Evolutionary conservation across 2,888 invertebrate genomes (phyloP).

Genomic region (Thereva unica): DNA sequence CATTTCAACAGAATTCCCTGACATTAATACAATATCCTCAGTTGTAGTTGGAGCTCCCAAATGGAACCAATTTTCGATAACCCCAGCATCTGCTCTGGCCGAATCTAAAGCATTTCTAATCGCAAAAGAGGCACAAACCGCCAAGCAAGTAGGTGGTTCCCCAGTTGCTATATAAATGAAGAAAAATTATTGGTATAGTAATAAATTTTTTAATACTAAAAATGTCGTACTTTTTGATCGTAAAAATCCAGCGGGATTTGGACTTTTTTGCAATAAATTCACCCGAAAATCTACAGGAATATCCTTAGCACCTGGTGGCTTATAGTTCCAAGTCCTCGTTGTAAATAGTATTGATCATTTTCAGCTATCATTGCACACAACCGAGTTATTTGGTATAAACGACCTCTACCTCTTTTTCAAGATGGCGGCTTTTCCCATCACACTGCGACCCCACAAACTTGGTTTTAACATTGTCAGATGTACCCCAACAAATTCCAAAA

Average conservation of each 20-base stretch:
- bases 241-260: conserved; percentile 66
- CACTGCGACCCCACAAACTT: too few relatives aligned
- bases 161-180: conserved; percentile 60
- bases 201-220: neutral
- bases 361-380: too few relatives aligned
- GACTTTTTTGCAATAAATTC: conserved; percentile 65
- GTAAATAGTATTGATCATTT: too few relatives aligned
- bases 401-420: too few relatives aligned
- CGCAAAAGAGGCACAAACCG: conserved; percentile 63
- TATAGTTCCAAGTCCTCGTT: conserved; percentile 75
- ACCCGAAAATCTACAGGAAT: conserved; percentile 72
- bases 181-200: neutral
- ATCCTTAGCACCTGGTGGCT: conserved; percentile 71
- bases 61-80: conserved; percentile 62
- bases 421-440: too few relatives aligned
- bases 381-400: too few relatives aligned
- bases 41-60: conserved; percentile 56
- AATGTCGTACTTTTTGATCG: conserved; percentile 66
- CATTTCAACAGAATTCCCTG: conserved; percentile 23
- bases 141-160: conserved; percentile 62
- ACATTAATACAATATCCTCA: conserved; percentile 37
- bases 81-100: conserved; percentile 66
- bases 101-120: conserved; percentile 67
- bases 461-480: too few relatives aligned
- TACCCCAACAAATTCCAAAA: too few relatives aligned